A percentile compares a stretch with the other conserved stretches of the same genome.
These are phyloP conservation scores for Antitype chi DNA, from an alignment of 2,888 invertebrate genomes.

Conservation along the genomic window DNA sequence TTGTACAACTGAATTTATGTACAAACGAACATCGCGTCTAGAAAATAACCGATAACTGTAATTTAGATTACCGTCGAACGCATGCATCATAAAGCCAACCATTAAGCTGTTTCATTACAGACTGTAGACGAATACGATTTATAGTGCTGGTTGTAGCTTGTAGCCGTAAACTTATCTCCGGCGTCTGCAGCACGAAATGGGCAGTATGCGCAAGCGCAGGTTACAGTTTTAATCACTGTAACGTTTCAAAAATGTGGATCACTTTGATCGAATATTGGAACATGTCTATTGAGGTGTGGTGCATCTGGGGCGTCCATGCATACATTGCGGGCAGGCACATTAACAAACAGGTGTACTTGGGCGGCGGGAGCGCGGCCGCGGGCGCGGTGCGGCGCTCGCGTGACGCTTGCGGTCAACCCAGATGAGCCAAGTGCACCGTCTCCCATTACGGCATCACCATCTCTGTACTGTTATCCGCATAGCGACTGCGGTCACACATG, in stretches of 20 bases:
- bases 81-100: conserved; percentile 65
- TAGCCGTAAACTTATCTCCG: conserved; percentile 48
- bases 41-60: conserved; percentile 71
- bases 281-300: conserved; percentile 33
- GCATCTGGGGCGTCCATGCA: conserved; percentile 55
- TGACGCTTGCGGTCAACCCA: conserved; percentile 84
- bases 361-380: conserved; percentile 14
- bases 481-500: conserved; percentile 82
- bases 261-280: conserved; percentile 42
- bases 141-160: conserved; percentile 40
- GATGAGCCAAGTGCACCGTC: conserved; percentile 76
- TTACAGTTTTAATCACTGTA: conserved; percentile 54
- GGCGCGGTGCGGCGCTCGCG: conserved; percentile 57
- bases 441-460: conserved; percentile 73
- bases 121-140: conserved; percentile 57
- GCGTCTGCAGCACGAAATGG: conserved; percentile 12
- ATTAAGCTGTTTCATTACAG: conserved; percentile 65
- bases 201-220: not conserved
- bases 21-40: conserved; percentile 54
- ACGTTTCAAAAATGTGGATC: conserved; percentile 36
- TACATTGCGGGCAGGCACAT: conserved; percentile 59
- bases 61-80: conserved; percentile 71
- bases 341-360: conserved; percentile 63
- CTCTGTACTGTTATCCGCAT: conserved; percentile 86
- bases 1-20: conserved; percentile 48